Conservation (phyloP, 2,888 invertebrate genomes). For the Marronus borbonicus region DNA sequence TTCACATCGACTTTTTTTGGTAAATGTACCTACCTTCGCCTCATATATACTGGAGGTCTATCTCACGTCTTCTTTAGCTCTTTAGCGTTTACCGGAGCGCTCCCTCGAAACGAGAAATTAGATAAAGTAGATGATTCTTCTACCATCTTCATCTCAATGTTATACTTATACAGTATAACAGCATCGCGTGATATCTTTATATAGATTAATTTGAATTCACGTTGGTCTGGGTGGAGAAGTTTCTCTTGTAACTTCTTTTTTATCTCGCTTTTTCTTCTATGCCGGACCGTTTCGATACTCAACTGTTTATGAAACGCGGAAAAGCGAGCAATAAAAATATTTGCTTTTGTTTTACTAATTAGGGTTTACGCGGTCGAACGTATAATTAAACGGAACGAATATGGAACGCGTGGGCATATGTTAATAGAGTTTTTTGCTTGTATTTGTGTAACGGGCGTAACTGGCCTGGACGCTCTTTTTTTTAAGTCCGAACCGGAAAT, state of each 20-base stretch:
- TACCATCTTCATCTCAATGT: not conserved
- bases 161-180: not conserved
- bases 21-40: conserved; percentile 24
- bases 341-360: conserved; percentile 43
- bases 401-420: conserved; percentile 47
- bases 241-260: not conserved
- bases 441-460: not conserved
- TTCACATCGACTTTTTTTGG: conserved; percentile 43
- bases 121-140: conserved; percentile 39
- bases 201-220: conserved; percentile 19
- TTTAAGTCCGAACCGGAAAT: conserved; percentile 8
- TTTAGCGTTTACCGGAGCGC: conserved; percentile 20
- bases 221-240: not conserved
- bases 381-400: conserved; percentile 47
- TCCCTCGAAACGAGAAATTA: conserved; percentile 26
- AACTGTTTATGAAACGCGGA: conserved; percentile 16
- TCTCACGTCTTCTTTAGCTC: conserved; percentile 26
- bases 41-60: conserved; percentile 2
- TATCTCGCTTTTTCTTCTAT: not conserved
- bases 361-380: conserved; percentile 33
- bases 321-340: conserved; percentile 22
- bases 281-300: not conserved
- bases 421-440: conserved; percentile 19
- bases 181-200: conserved; percentile 30
- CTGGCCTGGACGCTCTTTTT: conserved; percentile 10